These are phyloP conservation scores for Glyphotaelius pellucidus DNA, from an alignment of 2,888 invertebrate genomes.

Conservation along the genomic window DNA sequence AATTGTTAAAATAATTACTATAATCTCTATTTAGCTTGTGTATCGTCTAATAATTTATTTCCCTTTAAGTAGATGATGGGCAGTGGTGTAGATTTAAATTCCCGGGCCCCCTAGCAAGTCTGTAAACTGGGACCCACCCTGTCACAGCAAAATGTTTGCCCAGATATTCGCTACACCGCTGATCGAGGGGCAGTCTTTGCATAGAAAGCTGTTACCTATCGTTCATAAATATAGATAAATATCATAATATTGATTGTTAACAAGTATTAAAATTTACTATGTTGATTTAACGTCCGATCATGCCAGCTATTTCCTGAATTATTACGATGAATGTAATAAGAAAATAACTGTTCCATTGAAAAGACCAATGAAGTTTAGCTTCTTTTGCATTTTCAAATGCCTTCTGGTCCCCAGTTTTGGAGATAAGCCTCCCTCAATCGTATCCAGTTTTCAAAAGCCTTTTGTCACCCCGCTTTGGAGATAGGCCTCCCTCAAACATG, in stretches of 20 bases:
- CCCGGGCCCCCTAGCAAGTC: background rate
- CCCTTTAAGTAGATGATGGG: background rate
- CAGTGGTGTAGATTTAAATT: background rate
- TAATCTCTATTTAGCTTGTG: constrained; percentile 1
- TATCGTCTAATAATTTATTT: constrained; percentile 26
- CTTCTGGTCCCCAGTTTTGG: background rate
- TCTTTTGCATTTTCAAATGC: background rate
- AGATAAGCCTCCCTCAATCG: too few relatives aligned
- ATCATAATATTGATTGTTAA: background rate
- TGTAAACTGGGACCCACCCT: background rate
- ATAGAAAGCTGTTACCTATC: background rate
- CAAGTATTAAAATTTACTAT: background rate
- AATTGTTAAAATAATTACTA: constrained; percentile 20
- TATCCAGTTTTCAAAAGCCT: background rate
- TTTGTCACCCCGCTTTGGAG: background rate
- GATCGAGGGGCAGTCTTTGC: background rate
- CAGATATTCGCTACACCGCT: background rate
- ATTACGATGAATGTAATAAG: background rate
- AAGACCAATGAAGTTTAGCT: background rate
- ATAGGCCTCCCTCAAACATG: background rate
- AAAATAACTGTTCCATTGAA: background rate
- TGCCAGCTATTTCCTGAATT: background rate
- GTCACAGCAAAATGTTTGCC: background rate
- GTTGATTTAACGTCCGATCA: background rate
- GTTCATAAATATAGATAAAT: background rate